Base-by-base conservation (phyloP, 2,797 vertebrate genomes). In the Holocentrus rufus region DNA sequence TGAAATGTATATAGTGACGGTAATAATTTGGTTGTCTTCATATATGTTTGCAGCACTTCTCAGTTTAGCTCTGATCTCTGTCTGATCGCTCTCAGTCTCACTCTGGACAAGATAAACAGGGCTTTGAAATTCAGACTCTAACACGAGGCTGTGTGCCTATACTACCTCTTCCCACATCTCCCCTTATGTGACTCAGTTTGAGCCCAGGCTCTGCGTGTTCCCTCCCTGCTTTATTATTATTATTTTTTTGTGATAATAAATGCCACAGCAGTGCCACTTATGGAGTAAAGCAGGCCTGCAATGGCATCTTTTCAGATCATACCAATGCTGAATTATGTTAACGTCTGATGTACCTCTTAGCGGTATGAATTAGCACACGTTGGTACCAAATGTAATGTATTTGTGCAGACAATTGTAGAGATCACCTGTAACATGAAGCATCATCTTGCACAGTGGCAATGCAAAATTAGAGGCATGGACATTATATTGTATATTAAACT, bases 121-220 rank as follows among this genome's bases (percentile, higher is more conserved):
- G 74, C 70, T 86, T 85, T 62, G 50, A 87, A 82, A 71, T 44
- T 53, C 80, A 84, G 86, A 90, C 89, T 83, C 25, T 81, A 49
- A 74, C 74, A 71, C 50, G 69, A 87, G 87, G 87, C 83, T 76
- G 22, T 49, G 82, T 81, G 86, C 86, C 88, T 74, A 65, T 81
- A 85, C 92, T 92, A 93, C 92, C 90, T 93, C 92, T 80, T 90
- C 87, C 88, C 72, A 65, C n/a, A 74, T 72, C 69, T 52, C 81
- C 83, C 85, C 60, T 64, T 27, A 82, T 77, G 86, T 91, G 87
- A 90, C 85, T 86, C 74, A 13, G 44, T 84, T 65, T 86, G 85
- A 83, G 84, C 39, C 80, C 84, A 71, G 81, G 81, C 72, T 69
- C 47, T 76, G 67, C 75, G 75, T 79, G 57, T 69, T 53, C 42